Percentiles rank a stretch among this genome's conserved stretches.
phyloP scores from a whole-genome alignment of 2,888 invertebrate genomes.

The Ecdyonurus torrentis region DNA sequence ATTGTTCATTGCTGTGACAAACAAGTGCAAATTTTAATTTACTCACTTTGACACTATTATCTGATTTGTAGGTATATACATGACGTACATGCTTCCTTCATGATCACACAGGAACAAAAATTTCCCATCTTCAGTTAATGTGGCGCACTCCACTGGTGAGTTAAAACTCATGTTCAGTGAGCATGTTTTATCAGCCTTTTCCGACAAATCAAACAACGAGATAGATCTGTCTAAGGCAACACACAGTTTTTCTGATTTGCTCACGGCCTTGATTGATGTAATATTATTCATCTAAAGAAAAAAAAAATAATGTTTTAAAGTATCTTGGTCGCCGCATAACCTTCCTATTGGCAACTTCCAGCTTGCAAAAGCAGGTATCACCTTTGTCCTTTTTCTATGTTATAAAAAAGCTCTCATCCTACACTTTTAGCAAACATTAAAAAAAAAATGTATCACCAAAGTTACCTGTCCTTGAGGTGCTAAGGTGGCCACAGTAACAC shows the following conservation, averaged over 20 bases:
- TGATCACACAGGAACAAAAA: background rate
- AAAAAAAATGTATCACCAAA: no score
- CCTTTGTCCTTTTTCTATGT: no score
- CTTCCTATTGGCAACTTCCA: no score
- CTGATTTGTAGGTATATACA: background rate
- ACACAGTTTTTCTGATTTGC: background rate
- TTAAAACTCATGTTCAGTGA: background rate
- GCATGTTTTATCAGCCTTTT: background rate
- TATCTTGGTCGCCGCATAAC: no score
- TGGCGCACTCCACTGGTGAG: background rate
- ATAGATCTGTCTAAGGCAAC: background rate
- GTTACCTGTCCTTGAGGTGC: background rate
- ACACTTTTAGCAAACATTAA: no score
- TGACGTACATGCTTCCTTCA: background rate
- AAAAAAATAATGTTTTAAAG: no score
- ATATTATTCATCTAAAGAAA: background rate
- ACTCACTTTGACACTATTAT: background rate
- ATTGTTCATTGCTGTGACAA: no score
- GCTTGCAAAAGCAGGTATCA: no score
- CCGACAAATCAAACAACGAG: background rate
- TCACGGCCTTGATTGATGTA: background rate
- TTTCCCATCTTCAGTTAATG: background rate
- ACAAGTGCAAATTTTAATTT: no score
- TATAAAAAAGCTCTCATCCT: no score
- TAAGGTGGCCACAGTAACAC: constrained; percentile 27